phyloP scores from a whole-genome alignment of 2,797 vertebrate species.

The Xiphorhynchus erythropygius region DNA sequence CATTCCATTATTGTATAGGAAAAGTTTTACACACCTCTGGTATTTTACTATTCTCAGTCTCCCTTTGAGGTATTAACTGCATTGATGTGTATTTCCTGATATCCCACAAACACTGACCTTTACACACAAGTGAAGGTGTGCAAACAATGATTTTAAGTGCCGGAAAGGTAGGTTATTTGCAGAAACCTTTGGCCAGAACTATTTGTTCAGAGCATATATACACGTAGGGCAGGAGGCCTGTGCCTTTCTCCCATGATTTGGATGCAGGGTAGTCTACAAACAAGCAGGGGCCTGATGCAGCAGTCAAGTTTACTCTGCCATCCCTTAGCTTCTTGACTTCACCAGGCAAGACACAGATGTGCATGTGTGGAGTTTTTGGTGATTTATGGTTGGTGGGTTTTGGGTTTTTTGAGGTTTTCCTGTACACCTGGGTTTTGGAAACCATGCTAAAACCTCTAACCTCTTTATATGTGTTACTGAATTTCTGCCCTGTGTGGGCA shows the following conservation, averaged over 20 bases:
- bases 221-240: neutral
- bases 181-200: neutral
- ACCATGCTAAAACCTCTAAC: neutral
- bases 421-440: neutral
- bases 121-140: rapidly evolving
- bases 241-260: rapidly evolving
- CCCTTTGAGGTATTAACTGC: neutral
- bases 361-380: neutral
- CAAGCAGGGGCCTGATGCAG: neutral
- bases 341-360: neutral
- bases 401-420: neutral
- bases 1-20: neutral
- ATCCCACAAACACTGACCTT: neutral
- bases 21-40: neutral
- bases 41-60: neutral
- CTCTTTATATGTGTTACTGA: neutral
- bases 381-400: neutral
- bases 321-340: neutral
- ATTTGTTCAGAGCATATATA: neutral
- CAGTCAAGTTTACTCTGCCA: neutral
- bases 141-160: neutral
- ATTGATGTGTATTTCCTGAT: neutral
- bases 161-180: neutral
- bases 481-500: neutral
- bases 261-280: neutral